These are phyloP conservation scores for Xenopus tropicalis DNA, from an alignment of 2,113 vertebrate genomes.

Conservation along the genomic window DNA sequence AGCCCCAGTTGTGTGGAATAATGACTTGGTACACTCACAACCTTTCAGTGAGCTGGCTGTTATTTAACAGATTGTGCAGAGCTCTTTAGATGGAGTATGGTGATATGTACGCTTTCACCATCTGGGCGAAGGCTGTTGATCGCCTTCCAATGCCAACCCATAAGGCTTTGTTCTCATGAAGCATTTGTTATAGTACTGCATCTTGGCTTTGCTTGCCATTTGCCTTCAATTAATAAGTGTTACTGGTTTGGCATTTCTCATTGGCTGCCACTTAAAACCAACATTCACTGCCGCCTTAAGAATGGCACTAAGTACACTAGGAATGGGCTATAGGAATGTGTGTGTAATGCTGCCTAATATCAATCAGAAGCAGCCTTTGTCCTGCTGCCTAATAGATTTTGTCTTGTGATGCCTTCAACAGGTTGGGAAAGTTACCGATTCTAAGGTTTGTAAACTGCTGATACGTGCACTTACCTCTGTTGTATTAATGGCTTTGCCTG, in stretches of 20 bases:
- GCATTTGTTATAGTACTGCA: too few relatives aligned
- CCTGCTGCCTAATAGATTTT: conserved; percentile 68
- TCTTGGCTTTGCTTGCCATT: too few relatives aligned
- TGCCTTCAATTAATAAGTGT: too few relatives aligned
- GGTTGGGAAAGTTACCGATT: conserved; percentile 76
- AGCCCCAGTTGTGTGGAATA: background rate
- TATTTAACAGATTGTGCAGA: too few relatives aligned
- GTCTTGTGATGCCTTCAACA: conserved; percentile 73
- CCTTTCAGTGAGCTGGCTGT: too few relatives aligned
- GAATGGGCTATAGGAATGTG: conserved; percentile 52
- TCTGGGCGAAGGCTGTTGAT: too few relatives aligned
- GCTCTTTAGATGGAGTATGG: too few relatives aligned
- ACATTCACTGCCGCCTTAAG: conserved; percentile 44
- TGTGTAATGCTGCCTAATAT: too few relatives aligned
- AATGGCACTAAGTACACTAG: background rate
- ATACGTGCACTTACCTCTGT: conserved; percentile 14
- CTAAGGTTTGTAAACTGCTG: conserved; percentile 78
- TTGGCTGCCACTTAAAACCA: conserved; percentile 43
- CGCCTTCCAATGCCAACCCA: too few relatives aligned
- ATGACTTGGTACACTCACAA: too few relatives aligned
- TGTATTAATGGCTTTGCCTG: conserved; percentile 46
- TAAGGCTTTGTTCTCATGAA: too few relatives aligned
- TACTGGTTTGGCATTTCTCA: background rate
- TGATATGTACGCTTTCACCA: too few relatives aligned
- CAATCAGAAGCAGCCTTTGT: conserved; percentile 33